Evolutionary conservation across 2,113 vertebrate genomes (phyloP), one percentile per base, ranked within the genome.

Genomic region (Ochotona princeps): DNA sequence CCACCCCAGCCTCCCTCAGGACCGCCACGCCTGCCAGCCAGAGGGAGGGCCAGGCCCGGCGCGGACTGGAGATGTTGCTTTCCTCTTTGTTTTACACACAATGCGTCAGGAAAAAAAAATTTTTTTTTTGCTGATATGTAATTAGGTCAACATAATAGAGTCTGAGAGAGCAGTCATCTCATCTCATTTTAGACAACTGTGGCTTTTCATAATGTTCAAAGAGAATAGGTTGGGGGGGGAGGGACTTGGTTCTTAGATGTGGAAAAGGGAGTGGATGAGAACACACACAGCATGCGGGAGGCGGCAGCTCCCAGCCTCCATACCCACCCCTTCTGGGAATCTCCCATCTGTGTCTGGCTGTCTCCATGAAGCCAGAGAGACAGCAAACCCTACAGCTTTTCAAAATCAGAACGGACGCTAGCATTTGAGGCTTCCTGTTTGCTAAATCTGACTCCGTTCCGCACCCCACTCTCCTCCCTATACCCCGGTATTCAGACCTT

Each of bases 121-220:
- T 44, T 44, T 44, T 44, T 44, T 44, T 94, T 93, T 95, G 73
- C 95, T 95, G 95, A 94, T 96, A 89, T 96, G 93, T 96, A 97
- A 97, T 97, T 96, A 97, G 95, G 93, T 90, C 90, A 88, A 90
- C 94, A 96, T 83, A 97, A 97, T 94, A 92, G 96, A 95, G 83
- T 81, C 94, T 95, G 78, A 80, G 93, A 87, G 96, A 95, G 94
- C 87, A 79, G 78, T 30, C n/a, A 3, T 82, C 94, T 30, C n/a
- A 3, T 82, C 94, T 96, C 96, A 54, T 94, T 97, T 95, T 85
- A 92, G 82, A 96, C 91, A 95, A 95, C 93, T 91, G 74, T 75
- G 91, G 94, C 93, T 96, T 92, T 44, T 96, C 93, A 89, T 21
- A 89, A 90, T 0, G 23, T 94, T 96, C 95, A 94, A 95, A 96